Base-by-base conservation (phyloP, 2,113 vertebrate genomes). In the Nicator chloris region DNA sequence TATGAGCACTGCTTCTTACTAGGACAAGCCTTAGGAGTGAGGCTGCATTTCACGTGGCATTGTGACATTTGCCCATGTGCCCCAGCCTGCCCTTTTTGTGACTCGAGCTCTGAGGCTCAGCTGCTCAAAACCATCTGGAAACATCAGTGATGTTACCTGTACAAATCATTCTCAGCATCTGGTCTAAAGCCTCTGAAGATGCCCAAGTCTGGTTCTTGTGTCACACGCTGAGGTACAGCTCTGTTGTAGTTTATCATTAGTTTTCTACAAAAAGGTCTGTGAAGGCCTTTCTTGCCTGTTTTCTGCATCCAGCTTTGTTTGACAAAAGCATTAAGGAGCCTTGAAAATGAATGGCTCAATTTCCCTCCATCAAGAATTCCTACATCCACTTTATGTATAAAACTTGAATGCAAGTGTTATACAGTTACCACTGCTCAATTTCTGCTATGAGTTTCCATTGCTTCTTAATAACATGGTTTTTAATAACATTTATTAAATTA, bases 21-120 rank as follows among this genome's bases (percentile, higher is more conserved):
- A 69, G 28, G 20, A 31, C 4, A 13, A 66, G n/a, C 17, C 13
- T 47, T 9, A 16, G 39, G 44, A 59, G 17, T 9, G 50, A 13
- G 28, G 12, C 9, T 75, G 15, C 10, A 11, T 23, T 61, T 75
- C 11, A 1, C 0, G 0, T 17, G 57, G 4, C 63, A 6, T 22
- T 2, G 5, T 47, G 47, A 30, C 5, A 1, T 65, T 85, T 61
- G 28, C 18, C 33, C 18, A 1, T 5, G 19, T 22, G 37, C 47
- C 59, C 6, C 10, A 57, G 28, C 28, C 18, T 54, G 77, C 5
- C 10, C 8, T 47, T 22, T 40, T 16, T 47, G 30, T 37, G 37
- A 21, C 27, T 28, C 9, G 2, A 86, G n/a, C 45, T 15, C n/a
- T 6, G 4, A 39, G 22, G 63, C 33, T 78, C 73, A 53, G 64